These are phyloP conservation scores for Graphium colonna DNA, from an alignment of 2,888 invertebrate genomes.

Conservation along the genomic window DNA sequence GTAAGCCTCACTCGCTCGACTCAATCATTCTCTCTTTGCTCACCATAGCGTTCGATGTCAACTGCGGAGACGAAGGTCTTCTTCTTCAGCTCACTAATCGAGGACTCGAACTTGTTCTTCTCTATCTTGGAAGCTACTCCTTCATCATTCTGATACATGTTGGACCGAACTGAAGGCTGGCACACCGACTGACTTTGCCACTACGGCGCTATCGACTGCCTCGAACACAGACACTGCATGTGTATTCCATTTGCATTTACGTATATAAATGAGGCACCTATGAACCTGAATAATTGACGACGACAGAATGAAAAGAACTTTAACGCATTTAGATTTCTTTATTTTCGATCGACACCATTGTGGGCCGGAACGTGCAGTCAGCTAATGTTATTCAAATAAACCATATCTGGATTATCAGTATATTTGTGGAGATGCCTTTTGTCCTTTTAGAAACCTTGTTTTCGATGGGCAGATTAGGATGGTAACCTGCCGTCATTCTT, in stretches of 20 bases:
- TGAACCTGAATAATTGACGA: constrained; percentile 65
- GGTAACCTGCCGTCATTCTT: background rate
- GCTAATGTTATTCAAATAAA: constrained; percentile 20
- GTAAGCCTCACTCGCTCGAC: too few species aligned
- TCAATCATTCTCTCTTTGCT: too few species aligned
- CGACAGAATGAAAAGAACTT: constrained; percentile 41
- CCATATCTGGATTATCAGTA: background rate
- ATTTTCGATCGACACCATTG: constrained; percentile 9
- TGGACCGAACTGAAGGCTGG: constrained; percentile 24
- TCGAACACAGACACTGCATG: background rate
- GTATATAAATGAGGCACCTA: constrained; percentile 58
- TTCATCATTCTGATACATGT: constrained; percentile 57
- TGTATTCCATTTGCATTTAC: constrained; percentile 33
- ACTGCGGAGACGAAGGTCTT: constrained; percentile 59
- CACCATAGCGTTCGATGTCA: constrained; percentile 62
- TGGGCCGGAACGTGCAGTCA: background rate
- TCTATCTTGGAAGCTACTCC: constrained; percentile 37
- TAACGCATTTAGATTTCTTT: constrained; percentile 35
- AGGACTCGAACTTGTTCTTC: constrained; percentile 64
- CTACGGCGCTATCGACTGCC: background rate
- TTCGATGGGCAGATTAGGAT: background rate
- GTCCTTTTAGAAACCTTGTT: background rate
- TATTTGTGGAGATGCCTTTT: background rate
- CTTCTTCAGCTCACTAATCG: constrained; percentile 67
- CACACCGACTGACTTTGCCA: constrained; percentile 1